Base-by-base conservation (phyloP, 1,140 invertebrate species). In the Pemphigus obesinymphae region DNA sequence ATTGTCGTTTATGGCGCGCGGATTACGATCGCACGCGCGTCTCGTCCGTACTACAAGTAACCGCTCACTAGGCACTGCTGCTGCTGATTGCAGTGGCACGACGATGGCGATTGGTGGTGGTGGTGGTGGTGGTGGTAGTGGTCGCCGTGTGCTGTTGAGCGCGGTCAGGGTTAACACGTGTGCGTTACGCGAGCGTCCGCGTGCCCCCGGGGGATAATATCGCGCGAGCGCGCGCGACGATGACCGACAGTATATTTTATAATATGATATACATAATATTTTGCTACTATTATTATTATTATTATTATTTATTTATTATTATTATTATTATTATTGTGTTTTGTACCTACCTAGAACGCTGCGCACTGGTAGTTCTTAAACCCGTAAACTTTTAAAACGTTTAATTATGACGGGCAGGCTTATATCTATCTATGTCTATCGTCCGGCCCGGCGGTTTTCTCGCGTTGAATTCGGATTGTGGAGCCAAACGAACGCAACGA, bases 141-240 rank as follows among this genome's bases (percentile, higher is more conserved):
- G 6, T 31, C 0, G 23, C 48, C 68, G 68, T 72, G 29, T 72
- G 29, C 29, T 73, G 70, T 73, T 73, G 70, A 73, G 70, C 70
- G 70, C 70, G 70, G 70, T 73, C 70, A 73, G 70, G 70, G 70
- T 73, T 73, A 73, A 73, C 70, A 73, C 70, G 70, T 73, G 70
- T 50, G 70, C 17, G 43, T n/a, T 7, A 26, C 37, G 45, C 43
- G 26, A 31, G 17, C 17, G 66, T 43, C 37, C 66, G 37, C 20
- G 23, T 45, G 70, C 43, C 23, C 37, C 23, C 5, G 23, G 23
- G 11, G 40, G 23, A 7, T 26, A 4, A 72, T n/a, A 45, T 4
- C 4, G 37, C 4, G 10, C 4, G 10, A 4, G 37, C 37, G 37
- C 40, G 40, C 23, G 40, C 68, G 68, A 72, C 17, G 15, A 26